Evolutionary conservation across 2,113 vertebrate genomes (phyloP).

Genomic region (Corythornis cristatus): DNA sequence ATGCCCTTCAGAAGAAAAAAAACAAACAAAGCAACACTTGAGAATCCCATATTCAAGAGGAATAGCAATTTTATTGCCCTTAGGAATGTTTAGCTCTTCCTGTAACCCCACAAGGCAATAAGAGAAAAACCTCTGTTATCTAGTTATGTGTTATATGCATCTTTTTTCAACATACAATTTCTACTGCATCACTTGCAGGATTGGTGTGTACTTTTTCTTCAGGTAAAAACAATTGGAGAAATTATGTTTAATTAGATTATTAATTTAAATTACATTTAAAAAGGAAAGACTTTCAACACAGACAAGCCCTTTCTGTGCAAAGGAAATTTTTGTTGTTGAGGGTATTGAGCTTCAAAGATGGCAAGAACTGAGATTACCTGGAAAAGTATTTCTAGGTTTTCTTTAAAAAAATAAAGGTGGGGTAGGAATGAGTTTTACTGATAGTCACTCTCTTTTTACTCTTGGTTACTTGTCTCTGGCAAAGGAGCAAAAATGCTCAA

Average conservation of each 20-base stretch:
- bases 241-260: neutral
- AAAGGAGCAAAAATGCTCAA: neutral
- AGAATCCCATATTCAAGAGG: neutral
- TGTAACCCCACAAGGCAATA: neutral
- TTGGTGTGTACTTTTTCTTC: neutral
- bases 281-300: neutral
- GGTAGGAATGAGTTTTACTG: neutral
- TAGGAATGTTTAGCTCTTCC: neutral
- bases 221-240: neutral
- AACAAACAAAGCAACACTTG: neutral
- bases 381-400: neutral
- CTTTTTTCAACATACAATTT: neutral
- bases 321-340: neutral
- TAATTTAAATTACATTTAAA: neutral
- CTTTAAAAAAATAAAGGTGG: neutral
- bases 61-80: neutral
- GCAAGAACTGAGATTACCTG: slow-evolving; percentile 23
- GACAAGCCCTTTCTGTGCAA: neutral
- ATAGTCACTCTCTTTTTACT: neutral
- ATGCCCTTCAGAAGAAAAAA: neutral
- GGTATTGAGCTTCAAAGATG: slow-evolving; percentile 20
- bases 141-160: neutral
- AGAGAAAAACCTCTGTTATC: neutral
- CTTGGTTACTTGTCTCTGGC: neutral
- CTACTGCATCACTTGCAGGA: neutral